phyloP scores from a whole-genome alignment of 2,888 invertebrate genomes.

The Hedya salicella region DNA sequence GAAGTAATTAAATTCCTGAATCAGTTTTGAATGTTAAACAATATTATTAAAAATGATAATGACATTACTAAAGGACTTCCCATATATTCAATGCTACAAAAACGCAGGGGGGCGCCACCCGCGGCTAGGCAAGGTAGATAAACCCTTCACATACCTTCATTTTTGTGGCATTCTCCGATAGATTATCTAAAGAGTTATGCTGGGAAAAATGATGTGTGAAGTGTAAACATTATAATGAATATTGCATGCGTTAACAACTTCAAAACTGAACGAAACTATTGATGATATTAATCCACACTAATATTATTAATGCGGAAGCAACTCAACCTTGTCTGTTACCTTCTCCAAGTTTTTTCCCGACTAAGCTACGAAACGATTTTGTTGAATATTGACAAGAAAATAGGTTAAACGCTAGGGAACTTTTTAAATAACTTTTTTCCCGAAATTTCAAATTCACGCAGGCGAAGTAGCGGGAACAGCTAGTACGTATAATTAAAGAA shows the following conservation, averaged over 20 bases:
- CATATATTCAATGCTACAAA: conserved; percentile 45
- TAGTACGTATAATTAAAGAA: too few relatives aligned
- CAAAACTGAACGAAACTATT: too few relatives aligned
- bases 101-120: conserved; percentile 61
- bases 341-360: too few relatives aligned
- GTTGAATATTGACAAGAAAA: too few relatives aligned
- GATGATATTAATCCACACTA: too few relatives aligned
- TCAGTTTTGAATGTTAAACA: conserved; percentile 28
- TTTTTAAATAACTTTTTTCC: too few relatives aligned
- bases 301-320: too few relatives aligned
- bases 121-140: conserved; percentile 66
- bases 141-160: conserved; percentile 74
- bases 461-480: too few relatives aligned
- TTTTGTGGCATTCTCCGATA: conserved; percentile 68
- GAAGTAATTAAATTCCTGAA: conserved; percentile 18
- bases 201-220: conserved; percentile 30
- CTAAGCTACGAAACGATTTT: too few relatives aligned
- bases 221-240: conserved; percentile 27
- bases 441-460: too few relatives aligned
- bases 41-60: conserved; percentile 39
- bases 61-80: conserved; percentile 38
- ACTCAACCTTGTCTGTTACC: too few relatives aligned
- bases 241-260: background rate
- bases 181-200: conserved; percentile 48
- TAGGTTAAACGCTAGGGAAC: too few relatives aligned